A percentile compares a stretch with the other conserved stretches of the same genome.
phyloP scores from a whole-genome alignment of 2,888 invertebrate genomes.

The Volucella bombylans region DNA sequence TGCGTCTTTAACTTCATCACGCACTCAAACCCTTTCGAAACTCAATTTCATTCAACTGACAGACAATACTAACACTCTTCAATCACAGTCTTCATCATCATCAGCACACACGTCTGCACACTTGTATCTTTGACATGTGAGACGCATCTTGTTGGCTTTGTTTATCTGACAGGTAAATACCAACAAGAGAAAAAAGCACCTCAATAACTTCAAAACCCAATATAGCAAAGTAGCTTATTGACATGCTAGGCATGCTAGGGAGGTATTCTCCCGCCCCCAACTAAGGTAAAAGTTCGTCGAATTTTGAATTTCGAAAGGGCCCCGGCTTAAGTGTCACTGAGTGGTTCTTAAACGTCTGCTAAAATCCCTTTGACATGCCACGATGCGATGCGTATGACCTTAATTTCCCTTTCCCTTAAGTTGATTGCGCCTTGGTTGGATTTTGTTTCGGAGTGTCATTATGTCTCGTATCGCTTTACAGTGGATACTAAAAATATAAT shows the following conservation, averaged over 20 bases:
- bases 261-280: not conserved
- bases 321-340: constrained; percentile 25
- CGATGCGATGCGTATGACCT: constrained; percentile 60
- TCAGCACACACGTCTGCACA: constrained; percentile 21
- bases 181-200: constrained; percentile 26
- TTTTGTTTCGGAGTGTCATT: constrained; percentile 41
- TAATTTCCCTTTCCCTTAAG: constrained; percentile 24
- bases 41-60: constrained; percentile 25
- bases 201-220: constrained; percentile 10
- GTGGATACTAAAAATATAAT: constrained; percentile 43
- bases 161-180: constrained; percentile 54
- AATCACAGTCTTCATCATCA: no score
- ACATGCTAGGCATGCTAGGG: constrained; percentile 46
- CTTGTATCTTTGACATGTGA: constrained; percentile 6
- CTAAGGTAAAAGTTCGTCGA: not conserved
- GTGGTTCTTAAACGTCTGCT: constrained; percentile 36
- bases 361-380: constrained; percentile 46
- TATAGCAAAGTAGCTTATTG: constrained; percentile 60
- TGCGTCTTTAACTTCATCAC: not conserved
- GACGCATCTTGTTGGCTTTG: constrained; percentile 16
- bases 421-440: not conserved
- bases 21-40: constrained; percentile 17
- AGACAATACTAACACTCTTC: not conserved
- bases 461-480: constrained; percentile 35
- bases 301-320: constrained; percentile 5